A percentile compares a stretch with the other conserved stretches of the same genome.
phyloP scores from a whole-genome alignment of 2,113 vertebrate genomes.

The Halcyon senegalensis region DNA sequence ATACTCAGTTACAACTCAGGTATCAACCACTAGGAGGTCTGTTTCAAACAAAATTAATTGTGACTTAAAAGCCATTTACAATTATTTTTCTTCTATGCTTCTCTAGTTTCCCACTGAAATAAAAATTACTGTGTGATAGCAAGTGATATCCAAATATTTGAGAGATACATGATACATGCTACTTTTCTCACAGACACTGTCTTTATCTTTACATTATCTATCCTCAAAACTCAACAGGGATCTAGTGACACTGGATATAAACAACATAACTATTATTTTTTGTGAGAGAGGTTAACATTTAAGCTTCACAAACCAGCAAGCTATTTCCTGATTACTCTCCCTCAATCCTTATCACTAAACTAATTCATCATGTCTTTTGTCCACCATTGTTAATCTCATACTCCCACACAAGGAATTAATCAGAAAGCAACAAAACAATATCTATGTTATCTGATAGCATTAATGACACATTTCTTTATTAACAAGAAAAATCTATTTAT shows the following conservation, averaged over 20 bases:
- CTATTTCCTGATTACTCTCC: not conserved
- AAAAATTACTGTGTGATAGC: constrained; percentile 59
- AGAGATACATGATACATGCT: constrained; percentile 8
- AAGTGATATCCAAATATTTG: constrained; percentile 11
- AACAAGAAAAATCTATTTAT: not conserved
- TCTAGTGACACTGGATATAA: not conserved
- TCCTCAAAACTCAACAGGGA: not conserved
- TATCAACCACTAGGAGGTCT: not conserved
- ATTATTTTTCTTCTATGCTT: constrained; percentile 41
- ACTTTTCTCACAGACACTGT: not conserved
- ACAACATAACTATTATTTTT: not conserved
- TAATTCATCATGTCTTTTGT: not conserved
- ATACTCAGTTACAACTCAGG: not conserved
- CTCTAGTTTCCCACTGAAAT: constrained; percentile 49
- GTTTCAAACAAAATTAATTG: constrained; percentile 38
- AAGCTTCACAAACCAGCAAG: constrained; percentile 7
- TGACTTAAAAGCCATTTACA: constrained; percentile 16
- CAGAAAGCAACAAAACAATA: constrained; percentile 19
- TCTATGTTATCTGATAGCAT: not conserved
- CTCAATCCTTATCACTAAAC: not conserved
- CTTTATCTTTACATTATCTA: constrained; percentile 13
- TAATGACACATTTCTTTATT: constrained; percentile 1
- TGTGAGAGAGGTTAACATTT: not conserved
- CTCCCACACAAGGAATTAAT: not conserved
- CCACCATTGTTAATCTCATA: not conserved